Evolutionary conservation across 2,113 vertebrate species (phyloP), one percentile per base, ranked within the genome.

Genomic region (Nansenia antarctica): DNA sequence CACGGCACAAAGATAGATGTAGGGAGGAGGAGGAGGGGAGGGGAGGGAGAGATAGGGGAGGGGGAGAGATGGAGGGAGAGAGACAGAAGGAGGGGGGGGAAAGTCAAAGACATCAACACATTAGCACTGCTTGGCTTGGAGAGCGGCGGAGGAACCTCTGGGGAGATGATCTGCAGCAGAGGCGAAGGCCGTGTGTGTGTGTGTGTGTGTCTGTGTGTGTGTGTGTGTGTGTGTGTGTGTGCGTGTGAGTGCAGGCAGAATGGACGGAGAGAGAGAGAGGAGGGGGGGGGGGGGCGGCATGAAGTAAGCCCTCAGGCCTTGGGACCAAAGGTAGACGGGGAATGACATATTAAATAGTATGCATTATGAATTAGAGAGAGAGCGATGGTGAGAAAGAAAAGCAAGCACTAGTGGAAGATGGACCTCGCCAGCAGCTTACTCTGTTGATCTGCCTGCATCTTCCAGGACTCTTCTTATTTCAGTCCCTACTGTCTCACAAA

Each of bases 291-390:
- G 42, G 54, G 20, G 63, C 67, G 59, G 65, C 73, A 76, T 70
- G 66, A 62, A 76, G 64, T 58, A 69, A 70, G 72, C 69, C 70
- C 74, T 20, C 69, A 69, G 77, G 65, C 66, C 66, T 45, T 26
- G 42, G 54, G 72, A 65, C 32, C 65, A 72, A 61, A 72, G 65
- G 65, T 77, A 80, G 78, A 78, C 75, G 69, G 69, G 78, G 69
- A 80, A 68, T 75, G 78, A 80, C 74, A 80, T 74, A 69, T 83
- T 77, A 83, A 80, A 78, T 69, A 78, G 77, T 67, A 77, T 72
- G 72, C 78, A 83, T 80, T 80, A 83, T 80, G 72, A 80, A 77
- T 77, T 72, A 79, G 62, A 67, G n/a, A n/a, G n/a, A n/a, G n/a
- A 49, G 42, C 42, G n/a, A 49, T 3, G 6, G n/a, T 49, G 45